phyloP scores from a whole-genome alignment of 2,888 invertebrate genomes.

The Acrobasis suavella region DNA sequence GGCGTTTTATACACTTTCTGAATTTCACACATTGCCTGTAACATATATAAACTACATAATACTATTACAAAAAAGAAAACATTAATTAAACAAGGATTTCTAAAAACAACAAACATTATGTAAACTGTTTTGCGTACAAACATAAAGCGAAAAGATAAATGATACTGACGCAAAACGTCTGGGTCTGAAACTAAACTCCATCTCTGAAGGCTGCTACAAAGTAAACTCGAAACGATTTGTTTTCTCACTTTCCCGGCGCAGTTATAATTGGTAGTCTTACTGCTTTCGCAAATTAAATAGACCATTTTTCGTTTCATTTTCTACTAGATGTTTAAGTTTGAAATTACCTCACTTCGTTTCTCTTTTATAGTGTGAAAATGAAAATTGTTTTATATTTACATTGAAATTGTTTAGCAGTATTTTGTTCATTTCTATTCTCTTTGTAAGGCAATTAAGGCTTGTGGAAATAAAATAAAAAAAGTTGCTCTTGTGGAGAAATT shows the following conservation, averaged over 20 bases:
- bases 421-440: no score
- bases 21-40: no score
- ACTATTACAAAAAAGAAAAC: no score
- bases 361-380: background rate
- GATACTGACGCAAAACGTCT: background rate
- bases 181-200: background rate
- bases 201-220: constrained; percentile 5
- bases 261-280: constrained; percentile 13
- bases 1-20: no score
- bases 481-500: no score
- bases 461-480: no score
- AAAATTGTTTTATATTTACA: no score
- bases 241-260: background rate
- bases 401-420: no score
- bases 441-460: no score
- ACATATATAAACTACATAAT: no score
- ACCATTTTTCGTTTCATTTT: background rate
- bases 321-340: background rate
- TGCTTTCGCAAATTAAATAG: constrained; percentile 2
- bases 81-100: background rate
- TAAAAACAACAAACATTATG: background rate
- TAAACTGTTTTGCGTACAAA: background rate
- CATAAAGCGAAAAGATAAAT: constrained; percentile 13
- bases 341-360: background rate
- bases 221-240: constrained; percentile 14